Evolutionary conservation across 2,113 vertebrate species (phyloP).

Genomic region (Lepisosteus osseus): DNA sequence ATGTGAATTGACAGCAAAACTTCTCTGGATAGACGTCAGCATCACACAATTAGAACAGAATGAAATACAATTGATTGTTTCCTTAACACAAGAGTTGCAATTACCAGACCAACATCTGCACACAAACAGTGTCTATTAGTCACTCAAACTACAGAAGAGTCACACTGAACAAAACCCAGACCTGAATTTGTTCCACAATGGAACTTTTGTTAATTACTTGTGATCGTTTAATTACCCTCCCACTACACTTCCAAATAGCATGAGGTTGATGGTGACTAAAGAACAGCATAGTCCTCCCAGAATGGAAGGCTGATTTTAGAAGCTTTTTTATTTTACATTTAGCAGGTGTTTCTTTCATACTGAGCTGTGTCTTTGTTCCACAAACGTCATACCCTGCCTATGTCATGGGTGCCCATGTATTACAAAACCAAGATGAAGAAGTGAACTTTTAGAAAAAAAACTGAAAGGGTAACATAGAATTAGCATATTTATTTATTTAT

Average conservation of each 20-base stretch:
- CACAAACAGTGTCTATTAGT: neutral
- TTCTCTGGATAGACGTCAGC: too few species aligned
- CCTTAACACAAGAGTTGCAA: too few species aligned
- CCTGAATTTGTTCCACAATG: slow-evolving; percentile 11
- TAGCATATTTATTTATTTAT: too few species aligned
- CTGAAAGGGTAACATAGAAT: too few species aligned
- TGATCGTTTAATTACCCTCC: slow-evolving; percentile 36
- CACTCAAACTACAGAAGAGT: neutral
- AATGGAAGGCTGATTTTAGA: slow-evolving; percentile 7
- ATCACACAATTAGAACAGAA: too few species aligned
- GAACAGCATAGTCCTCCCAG: slow-evolving; percentile 23
- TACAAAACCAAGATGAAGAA: too few species aligned
- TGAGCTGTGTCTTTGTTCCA: neutral
- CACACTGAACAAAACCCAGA: neutral
- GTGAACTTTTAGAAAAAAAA: too few species aligned
- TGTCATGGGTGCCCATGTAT: too few species aligned
- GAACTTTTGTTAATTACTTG: slow-evolving; percentile 30
- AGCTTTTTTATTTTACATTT: slow-evolving; percentile 19
- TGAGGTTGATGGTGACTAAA: slow-evolving; percentile 6
- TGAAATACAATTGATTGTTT: too few species aligned
- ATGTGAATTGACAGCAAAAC: too few species aligned
- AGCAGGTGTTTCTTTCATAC: slow-evolving; percentile 22
- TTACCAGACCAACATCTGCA: too few species aligned
- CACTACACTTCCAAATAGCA: slow-evolving; percentile 23
- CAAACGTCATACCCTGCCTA: too few species aligned